Evolutionary conservation across 2,113 vertebrate genomes (phyloP), one percentile per base, ranked within the genome.

Genomic region (Neoarius graeffei): DNA sequence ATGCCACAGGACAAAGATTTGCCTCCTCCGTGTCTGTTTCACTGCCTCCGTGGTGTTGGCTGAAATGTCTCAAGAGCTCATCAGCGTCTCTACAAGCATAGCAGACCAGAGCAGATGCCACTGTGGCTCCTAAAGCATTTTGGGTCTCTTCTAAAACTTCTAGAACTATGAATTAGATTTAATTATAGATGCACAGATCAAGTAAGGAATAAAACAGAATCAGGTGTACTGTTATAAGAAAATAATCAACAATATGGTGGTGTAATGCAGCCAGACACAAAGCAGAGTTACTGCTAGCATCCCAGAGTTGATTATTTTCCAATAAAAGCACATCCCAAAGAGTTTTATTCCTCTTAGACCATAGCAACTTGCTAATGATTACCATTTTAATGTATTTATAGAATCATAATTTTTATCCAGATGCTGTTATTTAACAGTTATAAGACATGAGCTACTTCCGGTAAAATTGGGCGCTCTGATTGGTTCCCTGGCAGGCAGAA

Each of bases 131-230:
- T 60, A 23, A 20, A 83, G 82, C 25, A 74, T 54, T 35, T 42
- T 48, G 27, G 50, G 23, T 25, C 67, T 48, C 42, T 74, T 87
- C 20, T 69, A n/a, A 74, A 74, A 60, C 48, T 20, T 62, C 15
- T 23, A 52, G 10, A 13, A 50, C 50, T 87, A 92, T 91, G 91
- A 93, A 94, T 93, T 92, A 91, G 88, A 93, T 93, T 91, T 92
- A 91, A 93, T 94, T 92, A 93, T 90, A 92, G 86, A 86, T 84
- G 42, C 83, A 83, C 89, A 11, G 60, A 93, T 90, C 81, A 85
- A 56, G 88, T 88, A 73, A 42, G 66, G 5, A 20, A 73, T 25
- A 50, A 76, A 76, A 50, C 73, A 11, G 19, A 76, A 52, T 23
- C 2, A 8, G 8, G 19, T 42, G 30, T 48, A 35, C 4, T 74